Base-by-base conservation (phyloP, 2,113 vertebrate genomes). In the Indri indri region DNA sequence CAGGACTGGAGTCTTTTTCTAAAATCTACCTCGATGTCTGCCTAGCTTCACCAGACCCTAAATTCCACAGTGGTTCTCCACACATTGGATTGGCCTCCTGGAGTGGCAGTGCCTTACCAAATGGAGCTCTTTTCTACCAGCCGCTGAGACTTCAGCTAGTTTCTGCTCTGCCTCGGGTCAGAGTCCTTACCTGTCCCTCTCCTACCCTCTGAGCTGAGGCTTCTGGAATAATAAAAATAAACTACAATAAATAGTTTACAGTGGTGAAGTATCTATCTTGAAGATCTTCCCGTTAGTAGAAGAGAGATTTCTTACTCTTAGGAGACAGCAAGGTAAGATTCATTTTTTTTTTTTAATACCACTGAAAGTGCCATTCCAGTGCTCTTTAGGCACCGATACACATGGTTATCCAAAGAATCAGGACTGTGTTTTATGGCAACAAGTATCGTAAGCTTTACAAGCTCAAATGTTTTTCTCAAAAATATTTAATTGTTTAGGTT, bases 251-350 rank as follows among this genome's bases (percentile, higher is more conserved):
- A 50, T 42, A 85, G 13, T 37, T 94, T 88, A 37, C 70, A 14
- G 14, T 34, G 47, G 22, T 16, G 1, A 87, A 27, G 17, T 73
- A 5, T 65, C 65, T 77, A 16, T 76, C 66, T 65, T 45, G 83
- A 92, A 76, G 40, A 42, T 25, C 50, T 70, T 52, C 61, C 23
- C 37, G 40, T 66, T n/a, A 68, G 57, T 40, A 73, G 32, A 87
- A 92, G 71, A 61, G 45, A 57, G 50, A 68, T 45, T 93, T 71
- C 93, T 76, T 95, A 40, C 40, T 84, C 65, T 74, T 90, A 77
- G 11, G 40, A 82, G 61, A 85, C 8, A 40, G 54, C 30, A 84
- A 74, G 12, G 20, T 63, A 91, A 81, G 66, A 17, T 59, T 83
- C 74, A 18, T 52, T 76, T 42, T 59, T 68, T 50, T 50, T 13